Percentiles rank a stretch among this genome's conserved stretches.
These are phyloP conservation scores for Lottia gigantea DNA, from an alignment of 2,888 invertebrate genomes.

Conservation along the genomic window DNA sequence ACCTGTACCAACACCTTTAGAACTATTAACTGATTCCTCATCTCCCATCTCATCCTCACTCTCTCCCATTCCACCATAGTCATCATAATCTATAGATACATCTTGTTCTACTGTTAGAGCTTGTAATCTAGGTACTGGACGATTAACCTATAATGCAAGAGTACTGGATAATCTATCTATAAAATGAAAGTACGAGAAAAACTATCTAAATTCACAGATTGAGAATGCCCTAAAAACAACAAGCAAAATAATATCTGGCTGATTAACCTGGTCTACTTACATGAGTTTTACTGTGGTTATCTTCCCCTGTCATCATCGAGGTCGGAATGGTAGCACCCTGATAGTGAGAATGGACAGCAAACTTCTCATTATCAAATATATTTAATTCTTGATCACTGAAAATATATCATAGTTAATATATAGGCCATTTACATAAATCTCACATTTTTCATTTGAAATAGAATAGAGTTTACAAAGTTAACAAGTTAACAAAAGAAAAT, in stretches of 20 bases:
- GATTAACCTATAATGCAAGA: slow-evolving; percentile 25
- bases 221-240: too few relatives aligned
- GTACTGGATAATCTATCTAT: background rate
- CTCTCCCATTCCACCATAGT: slow-evolving; percentile 49
- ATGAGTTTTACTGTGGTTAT: slow-evolving; percentile 39
- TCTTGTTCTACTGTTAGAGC: slow-evolving; percentile 62
- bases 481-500: too few relatives aligned
- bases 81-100: slow-evolving; percentile 57
- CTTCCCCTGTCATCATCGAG: slow-evolving; percentile 41
- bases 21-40: slow-evolving; percentile 52
- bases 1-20: slow-evolving; percentile 25
- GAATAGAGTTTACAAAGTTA: too few relatives aligned
- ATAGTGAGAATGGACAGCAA: slow-evolving; percentile 45
- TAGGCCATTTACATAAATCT: background rate
- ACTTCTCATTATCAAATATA: slow-evolving; percentile 60
- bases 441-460: too few relatives aligned
- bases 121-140: slow-evolving; percentile 56
- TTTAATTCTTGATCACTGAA: slow-evolving; percentile 54
- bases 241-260: too few relatives aligned
- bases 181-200: slow-evolving; percentile 10
- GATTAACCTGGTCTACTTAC: slow-evolving; percentile 16
- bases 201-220: too few relatives aligned
- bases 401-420: slow-evolving; percentile 19
- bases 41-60: slow-evolving; percentile 66
- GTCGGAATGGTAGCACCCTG: slow-evolving; percentile 49